Base-by-base conservation (phyloP, 2,888 invertebrate genomes). In the Carpatolechia fugitivella region DNA sequence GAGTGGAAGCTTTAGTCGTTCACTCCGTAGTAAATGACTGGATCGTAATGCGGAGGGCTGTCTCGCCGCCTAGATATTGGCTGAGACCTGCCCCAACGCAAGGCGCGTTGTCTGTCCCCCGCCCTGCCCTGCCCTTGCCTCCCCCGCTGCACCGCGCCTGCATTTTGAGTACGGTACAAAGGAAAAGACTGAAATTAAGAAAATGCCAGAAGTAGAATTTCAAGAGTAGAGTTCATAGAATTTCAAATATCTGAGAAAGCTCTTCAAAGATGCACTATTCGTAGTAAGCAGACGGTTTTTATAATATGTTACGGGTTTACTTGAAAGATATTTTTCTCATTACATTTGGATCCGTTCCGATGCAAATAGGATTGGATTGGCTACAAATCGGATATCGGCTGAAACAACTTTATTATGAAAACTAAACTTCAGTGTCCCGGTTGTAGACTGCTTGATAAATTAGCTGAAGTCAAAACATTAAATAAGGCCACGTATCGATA, bases 31-130 rank as follows among this genome's bases (percentile, higher is more conserved):
- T 75, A 74, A 75, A 75, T 72, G 69, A 59, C 65, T 58, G 30
- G 60, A 48, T 30, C 54, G 58, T 62, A 59, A 76, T 83, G 62
- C 51, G 44, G 63, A 72, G 54, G 59, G 57, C 66, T 65, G 82
- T 80, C 82, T 80, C 75, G 82, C 66, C 76, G 69, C 67, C 71
- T 64, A 66, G 69, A 70, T 62, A 69, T 64, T 67, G 68, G 69
- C 69, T 73, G 69, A 76, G 85, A 88, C 88, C 88, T 89, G 83
- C 88, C 86, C 82, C 78, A 89, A 82, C 70, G 65, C 66, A 66
- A 61, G 64, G 74, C 66, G 69, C 69, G 68, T 82, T 87, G 75
- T 70, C 74, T 76, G 69, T 63, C 53, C 57, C 57, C 61, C 63
- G n/a, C 44, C 44, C 44, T n/a, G 13, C 8, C 13, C 14, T 3